These are phyloP conservation scores for Trachymyrmex cornetzi DNA, from an alignment of 1,140 invertebrate species.

Conservation along the genomic window DNA sequence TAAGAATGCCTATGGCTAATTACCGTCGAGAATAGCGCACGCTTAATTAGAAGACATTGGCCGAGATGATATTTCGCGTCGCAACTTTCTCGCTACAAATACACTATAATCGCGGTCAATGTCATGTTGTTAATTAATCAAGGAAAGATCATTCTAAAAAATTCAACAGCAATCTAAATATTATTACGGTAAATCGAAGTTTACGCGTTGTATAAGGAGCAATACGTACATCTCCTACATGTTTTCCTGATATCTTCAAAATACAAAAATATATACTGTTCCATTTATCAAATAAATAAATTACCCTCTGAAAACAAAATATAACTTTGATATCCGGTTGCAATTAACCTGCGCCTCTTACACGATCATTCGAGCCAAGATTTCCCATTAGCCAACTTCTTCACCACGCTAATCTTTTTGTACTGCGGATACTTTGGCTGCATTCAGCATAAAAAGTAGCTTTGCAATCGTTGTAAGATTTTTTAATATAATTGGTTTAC, in stretches of 20 bases:
- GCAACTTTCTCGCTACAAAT: slow-evolving; percentile 37
- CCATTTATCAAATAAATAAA: slow-evolving; percentile 3
- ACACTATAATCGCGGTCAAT: slow-evolving; percentile 43
- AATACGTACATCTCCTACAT: not conserved
- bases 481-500: too few species aligned
- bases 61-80: slow-evolving; percentile 45
- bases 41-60: slow-evolving; percentile 49
- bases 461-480: too few species aligned
- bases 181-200: not conserved
- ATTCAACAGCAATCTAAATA: not conserved
- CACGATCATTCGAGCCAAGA: not conserved
- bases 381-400: slow-evolving; percentile 28
- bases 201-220: not conserved
- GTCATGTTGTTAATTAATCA: slow-evolving; percentile 41
- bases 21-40: slow-evolving; percentile 13
- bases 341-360: not conserved
- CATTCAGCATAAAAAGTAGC: too few species aligned
- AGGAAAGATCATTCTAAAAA: not conserved
- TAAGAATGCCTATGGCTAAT: slow-evolving; percentile 25
- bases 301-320: not conserved
- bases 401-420: not conserved
- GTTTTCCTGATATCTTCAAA: not conserved
- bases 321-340: not conserved
- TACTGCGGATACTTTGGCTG: not conserved
- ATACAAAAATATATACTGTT: not conserved